phyloP scores from a whole-genome alignment of 2,888 invertebrate genomes.

The Tenthredo scrophulariae region DNA sequence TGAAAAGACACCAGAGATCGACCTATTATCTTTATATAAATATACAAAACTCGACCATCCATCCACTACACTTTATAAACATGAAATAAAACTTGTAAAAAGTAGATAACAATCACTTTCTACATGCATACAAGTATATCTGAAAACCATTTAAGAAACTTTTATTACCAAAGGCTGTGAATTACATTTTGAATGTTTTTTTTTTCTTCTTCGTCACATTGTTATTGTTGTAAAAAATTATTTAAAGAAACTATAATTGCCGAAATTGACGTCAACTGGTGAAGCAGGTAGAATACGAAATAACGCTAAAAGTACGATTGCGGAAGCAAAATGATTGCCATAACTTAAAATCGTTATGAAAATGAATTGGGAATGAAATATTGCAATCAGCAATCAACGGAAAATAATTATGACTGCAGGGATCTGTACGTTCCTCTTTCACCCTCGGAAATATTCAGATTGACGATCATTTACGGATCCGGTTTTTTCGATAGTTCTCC shows the following conservation, averaged over 20 bases:
- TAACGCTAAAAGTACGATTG: neutral
- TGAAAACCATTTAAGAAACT: neutral
- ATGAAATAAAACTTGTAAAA: neutral
- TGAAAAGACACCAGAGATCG: neutral
- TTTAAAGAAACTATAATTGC: neutral
- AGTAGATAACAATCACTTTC: neutral
- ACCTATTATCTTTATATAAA: neutral
- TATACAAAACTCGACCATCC: slow-evolving; percentile 6
- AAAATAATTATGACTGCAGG: neutral
- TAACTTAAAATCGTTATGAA: neutral
- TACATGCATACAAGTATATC: neutral
- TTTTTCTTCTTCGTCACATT: neutral
- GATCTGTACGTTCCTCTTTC: neutral
- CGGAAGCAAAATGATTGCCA: neutral
- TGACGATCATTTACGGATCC: neutral
- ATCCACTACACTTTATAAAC: neutral
- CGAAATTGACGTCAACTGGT: neutral
- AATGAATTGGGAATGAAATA: neutral
- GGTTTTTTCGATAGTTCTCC: neutral
- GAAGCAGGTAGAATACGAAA: neutral
- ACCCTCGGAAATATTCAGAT: neutral
- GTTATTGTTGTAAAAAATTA: neutral
- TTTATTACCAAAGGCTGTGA: slow-evolving; percentile 14
- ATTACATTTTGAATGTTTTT: neutral
- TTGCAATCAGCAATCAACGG: neutral